These are phyloP conservation scores for Aleiodes leptofemur DNA, from an alignment of 2,888 invertebrate genomes.

Conservation along the genomic window DNA sequence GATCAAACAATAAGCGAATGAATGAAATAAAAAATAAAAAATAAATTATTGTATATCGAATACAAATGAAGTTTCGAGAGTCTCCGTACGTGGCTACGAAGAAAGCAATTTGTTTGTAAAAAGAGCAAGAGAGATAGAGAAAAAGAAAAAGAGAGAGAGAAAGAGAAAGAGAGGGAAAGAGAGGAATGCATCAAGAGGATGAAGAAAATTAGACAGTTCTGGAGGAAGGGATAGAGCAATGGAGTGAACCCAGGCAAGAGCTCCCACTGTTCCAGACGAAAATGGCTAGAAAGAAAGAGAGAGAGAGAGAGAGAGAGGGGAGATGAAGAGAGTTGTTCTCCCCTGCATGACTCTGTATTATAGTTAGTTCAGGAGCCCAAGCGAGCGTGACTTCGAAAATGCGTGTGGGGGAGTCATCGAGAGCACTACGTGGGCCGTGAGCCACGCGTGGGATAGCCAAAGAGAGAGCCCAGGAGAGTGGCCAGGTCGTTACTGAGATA, in stretches of 20 bases:
- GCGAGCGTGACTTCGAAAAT: constrained; percentile 60
- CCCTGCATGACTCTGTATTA: constrained; percentile 53
- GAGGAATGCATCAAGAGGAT: constrained; percentile 38
- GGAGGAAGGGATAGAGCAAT: not conserved
- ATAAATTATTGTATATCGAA: constrained; percentile 22
- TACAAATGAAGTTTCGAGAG: constrained; percentile 28
- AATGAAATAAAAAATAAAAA: not conserved
- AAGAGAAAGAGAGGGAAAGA: not conserved
- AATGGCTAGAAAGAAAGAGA: constrained; percentile 25
- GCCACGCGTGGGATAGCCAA: constrained; percentile 40
- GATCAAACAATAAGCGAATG: constrained; percentile 3
- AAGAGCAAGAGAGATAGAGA: not conserved
- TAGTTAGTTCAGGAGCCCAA: constrained; percentile 40
- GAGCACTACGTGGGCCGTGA: constrained; percentile 61
- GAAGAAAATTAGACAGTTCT: constrained; percentile 56
- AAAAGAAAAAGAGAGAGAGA: not conserved
- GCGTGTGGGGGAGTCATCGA: constrained; percentile 62
- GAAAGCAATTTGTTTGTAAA: constrained; percentile 37
- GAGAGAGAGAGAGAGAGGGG: constrained; percentile 20
- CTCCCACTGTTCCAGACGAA: constrained; percentile 40
- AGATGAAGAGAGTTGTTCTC: constrained; percentile 42
- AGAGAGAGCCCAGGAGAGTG: constrained; percentile 44
- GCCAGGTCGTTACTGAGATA: constrained; percentile 67
- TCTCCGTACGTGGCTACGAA: constrained; percentile 33
- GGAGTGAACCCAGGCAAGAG: constrained; percentile 37